phyloP scores from a whole-genome alignment of 2,113 vertebrate species.

The Pangasianodon gigas region DNA sequence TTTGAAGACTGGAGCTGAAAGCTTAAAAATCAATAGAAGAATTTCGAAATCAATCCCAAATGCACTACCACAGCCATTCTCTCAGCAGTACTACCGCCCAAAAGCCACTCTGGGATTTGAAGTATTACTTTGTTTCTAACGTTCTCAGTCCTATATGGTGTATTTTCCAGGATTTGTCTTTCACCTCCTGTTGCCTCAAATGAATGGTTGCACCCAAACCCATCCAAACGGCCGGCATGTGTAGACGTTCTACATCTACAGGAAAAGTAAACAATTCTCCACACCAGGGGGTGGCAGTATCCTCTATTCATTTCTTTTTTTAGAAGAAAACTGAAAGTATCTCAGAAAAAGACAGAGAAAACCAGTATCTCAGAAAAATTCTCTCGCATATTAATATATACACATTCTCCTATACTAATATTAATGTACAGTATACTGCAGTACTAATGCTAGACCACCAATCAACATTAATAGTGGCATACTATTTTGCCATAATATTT shows the following conservation, averaged over 20 bases:
- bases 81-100: neutral
- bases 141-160: neutral
- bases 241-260: neutral
- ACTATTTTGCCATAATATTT: neutral
- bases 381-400: neutral
- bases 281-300: neutral
- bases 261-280: neutral
- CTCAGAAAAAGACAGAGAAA: no score
- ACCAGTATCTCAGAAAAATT: no score
- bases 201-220: neutral
- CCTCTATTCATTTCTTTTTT: neutral
- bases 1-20: neutral
- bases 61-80: neutral
- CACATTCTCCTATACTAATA: neutral
- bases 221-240: neutral
- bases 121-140: slow-evolving; percentile 5
- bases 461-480: neutral
- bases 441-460: neutral
- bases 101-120: neutral
- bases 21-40: slow-evolving; percentile 1
- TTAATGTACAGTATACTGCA: neutral
- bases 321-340: no score
- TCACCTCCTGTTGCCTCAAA: neutral
- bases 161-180: neutral
- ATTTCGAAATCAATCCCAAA: slow-evolving; percentile 1